Evolutionary conservation across 2,888 invertebrate genomes (phyloP).

Genomic region (Taenaris catops): DNA sequence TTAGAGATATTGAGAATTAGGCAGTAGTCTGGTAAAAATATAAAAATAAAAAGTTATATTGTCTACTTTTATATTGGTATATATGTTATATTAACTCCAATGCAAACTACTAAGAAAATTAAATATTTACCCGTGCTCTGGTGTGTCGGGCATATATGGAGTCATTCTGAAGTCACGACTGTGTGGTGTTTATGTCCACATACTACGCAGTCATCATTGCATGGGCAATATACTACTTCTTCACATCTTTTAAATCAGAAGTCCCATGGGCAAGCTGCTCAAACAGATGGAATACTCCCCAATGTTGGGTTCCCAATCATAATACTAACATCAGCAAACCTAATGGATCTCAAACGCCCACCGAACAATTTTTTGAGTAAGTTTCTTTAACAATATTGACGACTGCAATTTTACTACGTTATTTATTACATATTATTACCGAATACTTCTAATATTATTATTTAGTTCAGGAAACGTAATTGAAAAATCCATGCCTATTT

Average conservation of each 20-base stretch:
- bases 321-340: conserved; percentile 77
- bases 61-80: too few species aligned
- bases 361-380: conserved; percentile 96
- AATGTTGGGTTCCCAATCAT: conserved; percentile 89
- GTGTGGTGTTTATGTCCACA: conserved; percentile 91
- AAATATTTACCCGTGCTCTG: conserved; percentile 73
- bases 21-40: too few species aligned
- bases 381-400: too few species aligned
- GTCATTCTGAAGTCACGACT: conserved; percentile 72
- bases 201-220: conserved; percentile 98
- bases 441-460: too few species aligned
- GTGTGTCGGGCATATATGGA: conserved; percentile 75
- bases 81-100: too few species aligned
- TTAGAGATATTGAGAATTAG: too few species aligned
- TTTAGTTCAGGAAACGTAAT: too few species aligned
- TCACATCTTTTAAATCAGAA: conserved; percentile 91
- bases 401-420: too few species aligned
- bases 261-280: conserved; percentile 95
- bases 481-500: too few species aligned
- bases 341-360: conserved; percentile 88
- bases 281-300: conserved; percentile 91
- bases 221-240: conserved; percentile 96
- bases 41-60: too few species aligned
- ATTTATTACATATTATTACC: too few species aligned
- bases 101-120: too few species aligned